Conservation (phyloP, 1,140 invertebrate genomes). For the Mylabris phalerata region DNA sequence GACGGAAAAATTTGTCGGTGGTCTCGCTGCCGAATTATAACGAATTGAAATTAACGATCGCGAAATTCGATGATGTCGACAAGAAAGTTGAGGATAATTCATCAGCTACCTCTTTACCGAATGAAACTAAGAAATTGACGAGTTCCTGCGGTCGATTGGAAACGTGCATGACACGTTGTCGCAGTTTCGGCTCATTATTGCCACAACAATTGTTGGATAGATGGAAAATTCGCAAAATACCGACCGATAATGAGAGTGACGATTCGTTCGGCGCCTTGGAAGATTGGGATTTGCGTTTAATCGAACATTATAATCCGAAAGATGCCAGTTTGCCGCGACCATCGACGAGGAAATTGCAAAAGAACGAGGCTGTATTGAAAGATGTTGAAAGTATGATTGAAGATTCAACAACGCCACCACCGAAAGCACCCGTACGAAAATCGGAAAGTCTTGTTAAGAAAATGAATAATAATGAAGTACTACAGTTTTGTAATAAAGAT, state of each 20-base stretch:
- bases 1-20: conserved; percentile 39
- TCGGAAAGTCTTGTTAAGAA: conserved; percentile 37
- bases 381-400: not conserved
- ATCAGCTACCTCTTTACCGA: conserved; percentile 33
- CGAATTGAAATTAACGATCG: conserved; percentile 40
- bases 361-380: conserved; percentile 21
- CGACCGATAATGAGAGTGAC: conserved; percentile 39
- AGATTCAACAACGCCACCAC: not conserved
- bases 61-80: conserved; percentile 26
- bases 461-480: conserved; percentile 26
- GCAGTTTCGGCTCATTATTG: conserved; percentile 41
- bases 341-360: conserved; percentile 16
- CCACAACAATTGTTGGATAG: conserved; percentile 39
- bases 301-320: conserved; percentile 42
- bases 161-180: conserved; percentile 40
- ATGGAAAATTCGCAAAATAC: conserved; percentile 30
- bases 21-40: conserved; percentile 49
- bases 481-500: conserved; percentile 9
- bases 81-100: conserved; percentile 13
- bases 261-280: conserved; percentile 43
- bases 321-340: conserved; percentile 38
- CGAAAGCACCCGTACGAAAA: conserved; percentile 29
- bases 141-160: conserved; percentile 34
- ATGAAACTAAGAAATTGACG: conserved; percentile 32
- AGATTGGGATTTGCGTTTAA: conserved; percentile 43